A percentile compares a stretch with the other conserved stretches of the same genome.
Evolutionary conservation across 2,797 vertebrate genomes (phyloP).

Genomic region (Zalophus californianus): DNA sequence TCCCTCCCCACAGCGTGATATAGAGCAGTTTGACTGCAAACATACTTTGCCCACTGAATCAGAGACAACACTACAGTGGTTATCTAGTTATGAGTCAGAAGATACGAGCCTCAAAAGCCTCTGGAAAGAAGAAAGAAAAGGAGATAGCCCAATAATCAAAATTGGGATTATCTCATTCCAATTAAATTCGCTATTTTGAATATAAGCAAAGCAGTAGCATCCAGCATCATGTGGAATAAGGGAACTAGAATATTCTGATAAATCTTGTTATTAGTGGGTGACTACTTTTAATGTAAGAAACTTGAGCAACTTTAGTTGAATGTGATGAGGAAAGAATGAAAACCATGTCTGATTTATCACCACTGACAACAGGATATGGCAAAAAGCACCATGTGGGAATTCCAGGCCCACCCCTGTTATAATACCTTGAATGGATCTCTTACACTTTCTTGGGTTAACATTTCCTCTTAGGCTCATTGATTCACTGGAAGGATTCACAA

Average conservation of each 20-base stretch:
- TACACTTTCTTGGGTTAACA: neutral
- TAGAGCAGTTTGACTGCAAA: neutral
- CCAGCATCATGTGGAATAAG: neutral
- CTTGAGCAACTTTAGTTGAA: neutral
- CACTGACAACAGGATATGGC: neutral
- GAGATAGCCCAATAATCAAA: neutral
- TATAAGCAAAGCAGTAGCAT: neutral
- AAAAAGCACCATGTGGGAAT: neutral
- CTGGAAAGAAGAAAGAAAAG: neutral
- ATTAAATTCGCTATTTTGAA: neutral
- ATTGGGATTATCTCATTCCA: neutral
- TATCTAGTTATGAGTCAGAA: neutral
- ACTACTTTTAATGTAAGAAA: neutral
- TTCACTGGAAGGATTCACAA: neutral
- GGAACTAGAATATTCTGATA: neutral
- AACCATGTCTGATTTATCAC: slow-evolving; percentile 13
- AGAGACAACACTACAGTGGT: neutral
- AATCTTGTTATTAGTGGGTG: neutral
- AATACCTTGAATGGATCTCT: neutral
- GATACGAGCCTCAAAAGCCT: neutral
- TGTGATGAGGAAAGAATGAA: neutral
- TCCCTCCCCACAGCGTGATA: neutral
- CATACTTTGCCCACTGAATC: neutral
- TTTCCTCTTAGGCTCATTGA: neutral
- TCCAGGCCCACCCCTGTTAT: neutral